Base-by-base conservation (phyloP, 2,888 invertebrate species). In the Sussaba pulchella region DNA sequence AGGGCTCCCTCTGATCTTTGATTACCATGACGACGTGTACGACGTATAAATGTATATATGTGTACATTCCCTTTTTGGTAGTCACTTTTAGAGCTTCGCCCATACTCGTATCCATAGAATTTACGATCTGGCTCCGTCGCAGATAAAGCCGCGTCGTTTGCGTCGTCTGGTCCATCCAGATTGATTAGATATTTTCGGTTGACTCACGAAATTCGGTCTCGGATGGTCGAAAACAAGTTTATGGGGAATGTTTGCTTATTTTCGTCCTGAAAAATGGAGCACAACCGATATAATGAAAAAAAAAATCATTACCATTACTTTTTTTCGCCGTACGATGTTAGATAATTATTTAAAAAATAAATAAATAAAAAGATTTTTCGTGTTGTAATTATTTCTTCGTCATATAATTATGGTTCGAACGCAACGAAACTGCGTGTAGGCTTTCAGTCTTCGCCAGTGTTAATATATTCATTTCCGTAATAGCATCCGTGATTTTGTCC, bases 391-490 rank as follows among this genome's bases (percentile, higher is more conserved):
- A 31, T 31, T 5, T 31, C 10, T 54, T 72, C 36, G 17, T 45
- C 47, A 19, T 21, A n/a, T 26, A 12, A 1, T 6, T 26, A 57
- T 54, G n/a, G 26, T 24, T 36, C 31, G 14, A 72, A 59, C 41
- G 47, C 10, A 50, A 31, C 5, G 24, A 1, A 39, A 9, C 19
- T 57, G 31, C 6, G 31, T 31, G 31, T 31, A 31, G 4, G 31
- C 17, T 19, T 45, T 19, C 26, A 50, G 47, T 24, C 54, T 47
- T 14, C 6, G 21, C n/a, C 19, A 36, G 43, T 2, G 31, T 36
- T 81, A 71, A 76, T 73, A 73, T 79, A 79, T 73, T 79, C 76
- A 76, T 78, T 73, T 70, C 43, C 41, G 36, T 57, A 69, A 76
- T 43, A 64, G 72, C 57, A 21, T 50, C 36, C 45, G 54, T 64